Base-by-base conservation (phyloP, 2,888 invertebrate species). In the Neoascia interrupta region DNA sequence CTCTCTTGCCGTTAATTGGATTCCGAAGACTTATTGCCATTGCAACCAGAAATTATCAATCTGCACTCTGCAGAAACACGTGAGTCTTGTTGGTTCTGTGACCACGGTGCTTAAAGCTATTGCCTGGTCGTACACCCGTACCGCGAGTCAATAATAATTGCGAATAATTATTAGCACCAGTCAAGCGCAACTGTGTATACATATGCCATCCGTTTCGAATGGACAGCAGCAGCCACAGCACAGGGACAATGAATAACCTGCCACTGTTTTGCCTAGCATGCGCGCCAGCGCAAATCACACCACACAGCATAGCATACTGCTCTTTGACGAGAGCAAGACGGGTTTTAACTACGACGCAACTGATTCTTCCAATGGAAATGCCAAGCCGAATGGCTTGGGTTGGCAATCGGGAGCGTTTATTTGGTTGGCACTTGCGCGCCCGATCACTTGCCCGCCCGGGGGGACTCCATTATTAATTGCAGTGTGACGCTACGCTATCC, bases 121-220 rank as follows among this genome's bases (percentile, higher is more conserved):
- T 51, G 21, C 26, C 16, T 23, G 11, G 19, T 47, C 36, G 41
- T 21, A 8, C 36, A 11, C 16, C 31, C 39, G 13, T 56, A 28
- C 56, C 63, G n/a, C 41, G 21, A 58, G 64, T 60, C 72, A 66
- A 72, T 79, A n/a, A n/a, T n/a, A 79, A 79, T 79, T 79, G 79
- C 66, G 61, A 79, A 73, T 79, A 79, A 79, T 79, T 79, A 79
- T 79, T 79, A 73, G 73, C 79, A 79, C 79, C 79, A 73, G 64
- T 79, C 79, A 73, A 72, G 79, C 73, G 79, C 72, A 66, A 79
- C 79, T 61, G 79, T 72, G 64, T 79, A 63, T 79, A 61, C 73
- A 79, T 68, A 72, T 66, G 54, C 66, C 66, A 79, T 79, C 61
- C 60, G 34, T 54, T 60, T 19, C 36, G 39, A 49, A 28, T 56